These are phyloP conservation scores for Leucosticte australis DNA, from an alignment of 2,113 vertebrate species.

Conservation along the genomic window DNA sequence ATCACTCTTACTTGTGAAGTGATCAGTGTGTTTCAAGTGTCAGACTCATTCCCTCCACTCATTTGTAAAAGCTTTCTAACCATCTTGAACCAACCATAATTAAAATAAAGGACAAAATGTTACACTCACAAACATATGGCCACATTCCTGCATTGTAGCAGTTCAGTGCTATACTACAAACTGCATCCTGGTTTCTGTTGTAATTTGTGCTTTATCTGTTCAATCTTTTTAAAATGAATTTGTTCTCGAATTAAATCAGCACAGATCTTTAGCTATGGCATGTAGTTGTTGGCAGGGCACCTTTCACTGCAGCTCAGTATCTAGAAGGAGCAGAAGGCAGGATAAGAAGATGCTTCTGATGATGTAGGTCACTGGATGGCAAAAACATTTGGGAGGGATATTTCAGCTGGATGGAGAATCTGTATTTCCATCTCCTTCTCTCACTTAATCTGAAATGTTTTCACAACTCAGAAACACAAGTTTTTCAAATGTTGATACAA, in stretches of 20 bases:
- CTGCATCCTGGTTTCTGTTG: neutral
- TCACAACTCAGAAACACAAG: neutral
- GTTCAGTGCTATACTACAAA: neutral
- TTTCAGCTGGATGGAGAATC: neutral
- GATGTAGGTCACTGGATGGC: neutral
- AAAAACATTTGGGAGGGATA: neutral
- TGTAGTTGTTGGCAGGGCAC: neutral
- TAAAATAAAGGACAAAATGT: conserved; percentile 3
- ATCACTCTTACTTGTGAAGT: neutral
- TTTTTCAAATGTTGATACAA: neutral
- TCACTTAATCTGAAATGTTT: neutral
- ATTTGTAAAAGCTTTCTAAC: neutral
- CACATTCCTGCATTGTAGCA: neutral
- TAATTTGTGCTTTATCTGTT: conserved; percentile 18
- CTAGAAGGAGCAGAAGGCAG: neutral
- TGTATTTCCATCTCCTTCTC: neutral
- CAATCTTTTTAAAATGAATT: neutral
- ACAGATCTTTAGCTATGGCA: neutral
- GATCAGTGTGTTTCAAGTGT: neutral
- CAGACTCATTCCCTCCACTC: neutral
- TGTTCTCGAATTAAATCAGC: neutral
- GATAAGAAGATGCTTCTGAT: neutral
- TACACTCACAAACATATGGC: neutral
- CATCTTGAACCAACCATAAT: neutral
- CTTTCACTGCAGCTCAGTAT: neutral